Conservation (phyloP, 2,888 invertebrate genomes). For the Parapristionchus giblindavisi region DNA sequence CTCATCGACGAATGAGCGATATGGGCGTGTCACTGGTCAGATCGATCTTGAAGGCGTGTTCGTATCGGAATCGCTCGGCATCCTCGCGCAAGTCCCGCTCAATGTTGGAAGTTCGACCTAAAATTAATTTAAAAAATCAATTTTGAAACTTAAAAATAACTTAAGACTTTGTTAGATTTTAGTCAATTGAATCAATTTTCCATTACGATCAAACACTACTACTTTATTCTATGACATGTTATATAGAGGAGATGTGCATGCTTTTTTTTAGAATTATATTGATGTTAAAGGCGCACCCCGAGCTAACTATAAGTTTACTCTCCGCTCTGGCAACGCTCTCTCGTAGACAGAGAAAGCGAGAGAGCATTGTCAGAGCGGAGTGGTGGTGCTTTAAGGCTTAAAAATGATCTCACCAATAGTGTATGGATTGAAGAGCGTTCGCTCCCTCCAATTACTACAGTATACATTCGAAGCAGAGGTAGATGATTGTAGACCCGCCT, state of each 20-base stretch:
- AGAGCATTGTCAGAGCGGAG: too few relatives aligned
- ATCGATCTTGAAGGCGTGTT: slow-evolving; percentile 36
- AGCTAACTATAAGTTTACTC: too few relatives aligned
- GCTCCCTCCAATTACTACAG: slow-evolving; percentile 17
- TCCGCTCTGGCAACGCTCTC: too few relatives aligned
- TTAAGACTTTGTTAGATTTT: not conserved
- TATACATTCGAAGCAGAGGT: slow-evolving; percentile 27
- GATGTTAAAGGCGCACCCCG: not conserved
- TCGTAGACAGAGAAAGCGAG: too few relatives aligned
- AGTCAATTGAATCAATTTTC: not conserved
- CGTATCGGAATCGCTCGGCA: slow-evolving; percentile 33
- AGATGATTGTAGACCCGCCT: slow-evolving; percentile 28
- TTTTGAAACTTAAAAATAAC: not conserved
- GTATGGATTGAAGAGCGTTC: slow-evolving; percentile 31
- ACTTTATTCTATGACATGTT: too few relatives aligned
- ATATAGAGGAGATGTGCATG: not conserved
- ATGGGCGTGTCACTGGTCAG: slow-evolving; percentile 34
- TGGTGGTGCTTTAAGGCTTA: not conserved
- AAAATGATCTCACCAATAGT: slow-evolving; percentile 11
- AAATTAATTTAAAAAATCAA: not conserved
- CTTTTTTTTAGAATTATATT: not conserved
- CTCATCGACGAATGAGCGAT: slow-evolving; percentile 31
- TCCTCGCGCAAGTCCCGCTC: slow-evolving; percentile 18
- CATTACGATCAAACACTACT: too few relatives aligned
- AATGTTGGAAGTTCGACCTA: not conserved